Conservation (phyloP, 1,140 invertebrate genomes). For the Drosophila murphyi region DNA sequence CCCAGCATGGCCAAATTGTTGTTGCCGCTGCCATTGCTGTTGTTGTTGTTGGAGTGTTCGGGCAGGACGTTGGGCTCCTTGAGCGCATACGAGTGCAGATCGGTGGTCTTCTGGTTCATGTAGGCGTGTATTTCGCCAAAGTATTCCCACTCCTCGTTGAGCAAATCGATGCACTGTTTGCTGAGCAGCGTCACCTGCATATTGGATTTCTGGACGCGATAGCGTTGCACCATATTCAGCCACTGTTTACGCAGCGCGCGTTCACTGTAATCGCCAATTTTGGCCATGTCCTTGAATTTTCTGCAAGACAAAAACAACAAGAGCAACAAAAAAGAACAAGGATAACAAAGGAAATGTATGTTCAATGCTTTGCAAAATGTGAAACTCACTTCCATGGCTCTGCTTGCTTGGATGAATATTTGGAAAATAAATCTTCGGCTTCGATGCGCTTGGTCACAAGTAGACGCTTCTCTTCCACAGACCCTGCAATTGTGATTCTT, state of each 20-base stretch:
- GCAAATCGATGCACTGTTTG: conserved; percentile 43
- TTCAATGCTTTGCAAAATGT: neutral
- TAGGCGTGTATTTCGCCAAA: conserved; percentile 71
- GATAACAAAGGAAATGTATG: too few species aligned
- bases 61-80: conserved; percentile 62
- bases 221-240: conserved; percentile 71
- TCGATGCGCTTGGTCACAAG: conserved; percentile 61
- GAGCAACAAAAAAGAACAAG: neutral
- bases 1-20: conserved; percentile 44
- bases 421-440: conserved; percentile 62
- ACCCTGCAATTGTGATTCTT: conserved; percentile 50
- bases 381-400: conserved; percentile 72
- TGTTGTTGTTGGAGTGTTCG: conserved; percentile 28
- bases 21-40: neutral
- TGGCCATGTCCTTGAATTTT: conserved; percentile 61
- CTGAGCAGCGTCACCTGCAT: conserved; percentile 38
- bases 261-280: conserved; percentile 72
- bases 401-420: conserved; percentile 57
- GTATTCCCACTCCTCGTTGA: conserved; percentile 79
- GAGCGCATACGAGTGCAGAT: conserved; percentile 77
- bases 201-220: conserved; percentile 69
- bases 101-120: conserved; percentile 74
- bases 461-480: conserved; percentile 55
- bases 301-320: conserved; percentile 31
- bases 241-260: conserved; percentile 74